Percentiles rank a stretch among this genome's conserved stretches.
Conservation (phyloP, 2,888 invertebrate genomes). For the Neocrepidodera transversa region DNA sequence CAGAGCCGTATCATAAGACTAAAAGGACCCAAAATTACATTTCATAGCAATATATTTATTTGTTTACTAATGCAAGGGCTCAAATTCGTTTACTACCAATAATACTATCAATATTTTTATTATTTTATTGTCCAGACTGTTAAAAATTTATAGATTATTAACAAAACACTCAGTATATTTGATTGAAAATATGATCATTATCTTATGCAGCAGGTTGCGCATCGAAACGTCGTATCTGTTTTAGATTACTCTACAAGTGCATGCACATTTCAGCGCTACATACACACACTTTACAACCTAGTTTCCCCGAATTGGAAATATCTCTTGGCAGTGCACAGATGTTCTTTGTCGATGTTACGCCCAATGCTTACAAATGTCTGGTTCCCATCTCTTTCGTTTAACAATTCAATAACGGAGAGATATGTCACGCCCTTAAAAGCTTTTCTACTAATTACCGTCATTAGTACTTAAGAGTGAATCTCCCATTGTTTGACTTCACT, state of each 20-base stretch:
- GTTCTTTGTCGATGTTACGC: slow-evolving; percentile 19
- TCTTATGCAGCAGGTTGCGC: no score
- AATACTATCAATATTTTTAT: no score
- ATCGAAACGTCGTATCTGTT: neutral
- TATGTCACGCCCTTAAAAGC: slow-evolving; percentile 19
- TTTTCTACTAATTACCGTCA: slow-evolving; percentile 19
- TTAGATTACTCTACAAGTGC: slow-evolving; percentile 10
- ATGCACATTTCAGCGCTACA: slow-evolving; percentile 5
- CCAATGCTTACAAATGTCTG: slow-evolving; percentile 15
- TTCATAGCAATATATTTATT: no score
- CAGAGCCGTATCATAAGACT: no score
- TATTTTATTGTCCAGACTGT: no score
- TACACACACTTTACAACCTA: neutral
- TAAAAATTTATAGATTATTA: no score
- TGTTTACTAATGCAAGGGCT: no score
- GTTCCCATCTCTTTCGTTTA: slow-evolving; percentile 19
- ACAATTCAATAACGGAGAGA: slow-evolving; percentile 22
- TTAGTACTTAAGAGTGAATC: slow-evolving; percentile 6
- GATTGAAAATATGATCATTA: no score
- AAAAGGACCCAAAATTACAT: no score
- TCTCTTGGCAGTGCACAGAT: slow-evolving; percentile 16
- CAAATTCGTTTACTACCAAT: no score
- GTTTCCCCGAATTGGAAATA: slow-evolving; percentile 16
- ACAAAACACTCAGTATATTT: no score
- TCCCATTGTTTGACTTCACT: neutral